Percentiles rank a stretch among this genome's conserved stretches.
Conservation (phyloP, 1,140 invertebrate species). For the Diorhabda carinulata region DNA sequence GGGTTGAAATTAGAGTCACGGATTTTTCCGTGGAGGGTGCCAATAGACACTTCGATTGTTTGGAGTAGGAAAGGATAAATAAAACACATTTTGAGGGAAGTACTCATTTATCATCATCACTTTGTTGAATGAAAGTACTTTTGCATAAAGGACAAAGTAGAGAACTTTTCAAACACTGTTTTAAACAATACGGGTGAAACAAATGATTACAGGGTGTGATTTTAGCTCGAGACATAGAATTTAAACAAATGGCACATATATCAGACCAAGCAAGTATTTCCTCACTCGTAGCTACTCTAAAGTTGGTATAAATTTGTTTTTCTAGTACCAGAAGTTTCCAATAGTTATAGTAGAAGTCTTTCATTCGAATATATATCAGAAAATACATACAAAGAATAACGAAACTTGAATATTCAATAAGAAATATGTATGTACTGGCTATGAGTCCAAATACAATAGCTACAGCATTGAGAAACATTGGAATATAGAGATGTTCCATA, state of each 20-base stretch:
- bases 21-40: too few species aligned
- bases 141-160: constrained; percentile 70
- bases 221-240: constrained; percentile 61
- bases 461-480: constrained; percentile 56
- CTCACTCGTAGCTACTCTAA: constrained; percentile 58
- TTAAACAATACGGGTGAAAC: constrained; percentile 70
- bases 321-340: constrained; percentile 56
- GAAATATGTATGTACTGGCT: constrained; percentile 22
- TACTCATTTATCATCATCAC: neutral
- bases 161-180: constrained; percentile 63
- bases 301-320: constrained; percentile 56
- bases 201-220: constrained; percentile 72
- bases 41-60: too few species aligned
- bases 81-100: too few species aligned
- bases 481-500: constrained; percentile 62
- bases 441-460: constrained; percentile 49
- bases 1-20: too few species aligned
- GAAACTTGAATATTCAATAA: constrained; percentile 27
- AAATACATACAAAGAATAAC: constrained; percentile 57
- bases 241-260: constrained; percentile 71
- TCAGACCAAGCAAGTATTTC: constrained; percentile 66
- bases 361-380: constrained; percentile 61
- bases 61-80: too few species aligned
- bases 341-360: constrained; percentile 57
- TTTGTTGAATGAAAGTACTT: constrained; percentile 33